Evolutionary conservation across 1,140 invertebrate species (phyloP).

Genomic region (Bombyx mandarina): DNA sequence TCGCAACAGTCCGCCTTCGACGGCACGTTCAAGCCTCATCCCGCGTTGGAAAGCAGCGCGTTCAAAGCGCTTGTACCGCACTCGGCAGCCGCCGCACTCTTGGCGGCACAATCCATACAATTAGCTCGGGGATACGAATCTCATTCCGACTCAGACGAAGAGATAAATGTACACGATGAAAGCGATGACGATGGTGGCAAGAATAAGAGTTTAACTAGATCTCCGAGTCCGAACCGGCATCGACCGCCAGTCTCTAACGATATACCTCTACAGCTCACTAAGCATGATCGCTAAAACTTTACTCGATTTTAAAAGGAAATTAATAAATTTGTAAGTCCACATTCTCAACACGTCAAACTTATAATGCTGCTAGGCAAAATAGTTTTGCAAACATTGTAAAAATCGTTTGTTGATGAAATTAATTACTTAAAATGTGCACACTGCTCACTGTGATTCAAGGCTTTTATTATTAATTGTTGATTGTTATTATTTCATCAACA

Average conservation of each 20-base stretch:
- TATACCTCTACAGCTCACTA: conserved; percentile 64
- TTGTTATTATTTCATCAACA: too few relatives aligned
- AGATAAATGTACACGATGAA: conserved; percentile 80
- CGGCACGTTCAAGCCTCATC: conserved; percentile 81
- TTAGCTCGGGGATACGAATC: conserved; percentile 63
- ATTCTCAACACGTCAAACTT: too few relatives aligned
- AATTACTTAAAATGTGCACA: too few relatives aligned
- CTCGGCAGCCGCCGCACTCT: conserved; percentile 46
- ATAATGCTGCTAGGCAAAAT: too few relatives aligned
- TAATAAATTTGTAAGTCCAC: too few relatives aligned
- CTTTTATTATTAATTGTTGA: too few relatives aligned
- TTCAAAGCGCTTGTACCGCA: conserved; percentile 74
- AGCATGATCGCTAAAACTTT: conserved; percentile 59
- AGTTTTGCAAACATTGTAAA: too few relatives aligned
- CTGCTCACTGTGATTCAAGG: too few relatives aligned
- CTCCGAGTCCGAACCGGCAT: conserved; percentile 40
- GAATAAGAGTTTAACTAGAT: conserved; percentile 35
- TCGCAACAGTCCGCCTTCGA: conserved; percentile 74
- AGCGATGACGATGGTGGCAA: conserved; percentile 58
- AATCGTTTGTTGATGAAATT: too few relatives aligned
- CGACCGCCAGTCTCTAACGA: conserved; percentile 42
- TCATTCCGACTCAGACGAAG: conserved; percentile 75
- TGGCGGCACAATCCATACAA: conserved; percentile 63
- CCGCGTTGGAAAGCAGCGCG: conserved; percentile 88
- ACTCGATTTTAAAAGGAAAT: too few relatives aligned